phyloP scores from a whole-genome alignment of 1,140 invertebrate species.

The Scaptomyza hsui region DNA sequence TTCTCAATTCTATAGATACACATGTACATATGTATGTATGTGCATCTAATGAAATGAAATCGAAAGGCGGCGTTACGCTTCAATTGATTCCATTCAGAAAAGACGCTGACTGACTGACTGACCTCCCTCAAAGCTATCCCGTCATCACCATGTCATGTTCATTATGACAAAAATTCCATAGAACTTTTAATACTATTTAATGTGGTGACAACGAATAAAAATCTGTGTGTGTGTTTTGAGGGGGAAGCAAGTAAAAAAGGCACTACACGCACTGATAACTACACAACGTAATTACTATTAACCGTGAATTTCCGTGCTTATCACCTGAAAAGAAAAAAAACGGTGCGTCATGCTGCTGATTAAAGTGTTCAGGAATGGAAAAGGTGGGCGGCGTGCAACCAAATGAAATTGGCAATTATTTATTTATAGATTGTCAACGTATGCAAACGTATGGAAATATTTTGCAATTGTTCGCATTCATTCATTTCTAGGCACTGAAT shows the following conservation, averaged over 20 bases:
- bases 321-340: slow-evolving; percentile 36
- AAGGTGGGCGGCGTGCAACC: slow-evolving; percentile 16
- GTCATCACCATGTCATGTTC: slow-evolving; percentile 3
- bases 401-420: slow-evolving; percentile 47
- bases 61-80: slow-evolving; percentile 60
- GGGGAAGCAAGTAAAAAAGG: slow-evolving; percentile 10
- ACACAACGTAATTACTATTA: slow-evolving; percentile 66
- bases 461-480: slow-evolving; percentile 57
- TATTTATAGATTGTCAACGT: slow-evolving; percentile 71
- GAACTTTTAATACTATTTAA: not conserved
- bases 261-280: slow-evolving; percentile 54
- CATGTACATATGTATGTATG: not conserved
- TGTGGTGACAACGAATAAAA: no score
- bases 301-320: slow-evolving; percentile 64
- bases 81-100: slow-evolving; percentile 37
- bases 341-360: slow-evolving; percentile 54
- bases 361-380: slow-evolving; percentile 17
- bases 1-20: not conserved
- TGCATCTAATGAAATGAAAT: slow-evolving; percentile 54
- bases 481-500: slow-evolving; percentile 51
- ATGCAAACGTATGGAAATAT: slow-evolving; percentile 47
- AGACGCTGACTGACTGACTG: not conserved
- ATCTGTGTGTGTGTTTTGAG: slow-evolving; percentile 18
- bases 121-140: slow-evolving; percentile 1
- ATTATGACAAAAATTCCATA: slow-evolving; percentile 13